phyloP scores from a whole-genome alignment of 2,888 invertebrate species.

The Leptogaster cylindrica region DNA sequence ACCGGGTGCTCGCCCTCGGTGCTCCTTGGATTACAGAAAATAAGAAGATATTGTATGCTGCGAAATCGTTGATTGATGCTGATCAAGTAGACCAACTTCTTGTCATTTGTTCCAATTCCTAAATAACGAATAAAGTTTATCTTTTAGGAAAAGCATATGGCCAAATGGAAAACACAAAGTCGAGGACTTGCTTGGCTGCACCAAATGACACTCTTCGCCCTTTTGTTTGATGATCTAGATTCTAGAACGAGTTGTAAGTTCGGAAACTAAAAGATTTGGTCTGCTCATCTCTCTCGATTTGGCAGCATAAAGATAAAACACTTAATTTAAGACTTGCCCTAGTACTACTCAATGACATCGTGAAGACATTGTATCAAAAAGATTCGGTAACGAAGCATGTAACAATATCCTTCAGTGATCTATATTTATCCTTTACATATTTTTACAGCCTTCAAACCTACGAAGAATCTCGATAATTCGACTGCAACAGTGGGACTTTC shows the following conservation, averaged over 20 bases:
- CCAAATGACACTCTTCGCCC: slow-evolving; percentile 77
- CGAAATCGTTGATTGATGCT: slow-evolving; percentile 77
- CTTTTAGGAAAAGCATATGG: slow-evolving; percentile 68
- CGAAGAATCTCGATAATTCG: too few relatives aligned
- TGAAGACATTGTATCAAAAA: slow-evolving; percentile 64
- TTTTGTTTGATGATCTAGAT: slow-evolving; percentile 71
- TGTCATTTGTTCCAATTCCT: too few relatives aligned
- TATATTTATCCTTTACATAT: too few relatives aligned
- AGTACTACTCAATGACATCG: slow-evolving; percentile 67
- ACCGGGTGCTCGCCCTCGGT: slow-evolving; percentile 64
- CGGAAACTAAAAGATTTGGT: slow-evolving; percentile 67
- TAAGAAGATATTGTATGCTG: slow-evolving; percentile 79
- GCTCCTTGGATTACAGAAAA: slow-evolving; percentile 72
- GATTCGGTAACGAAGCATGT: slow-evolving; percentile 50
- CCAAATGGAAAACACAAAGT: slow-evolving; percentile 65
- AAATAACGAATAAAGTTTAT: too few relatives aligned
- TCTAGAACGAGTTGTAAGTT: slow-evolving; percentile 67
- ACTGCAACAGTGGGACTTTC: too few relatives aligned
- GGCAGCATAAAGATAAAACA: slow-evolving; percentile 65
- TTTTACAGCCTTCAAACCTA: too few relatives aligned
- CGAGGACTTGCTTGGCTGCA: slow-evolving; percentile 77
- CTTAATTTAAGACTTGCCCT: slow-evolving; percentile 67
- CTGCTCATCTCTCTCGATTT: slow-evolving; percentile 67
- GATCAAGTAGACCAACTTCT: slow-evolving; percentile 73
- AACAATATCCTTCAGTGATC: too few relatives aligned